Evolutionary conservation across 2,113 vertebrate species (phyloP), one percentile per base, ranked within the genome.

Genomic region (Oenanthe oenanthe): DNA sequence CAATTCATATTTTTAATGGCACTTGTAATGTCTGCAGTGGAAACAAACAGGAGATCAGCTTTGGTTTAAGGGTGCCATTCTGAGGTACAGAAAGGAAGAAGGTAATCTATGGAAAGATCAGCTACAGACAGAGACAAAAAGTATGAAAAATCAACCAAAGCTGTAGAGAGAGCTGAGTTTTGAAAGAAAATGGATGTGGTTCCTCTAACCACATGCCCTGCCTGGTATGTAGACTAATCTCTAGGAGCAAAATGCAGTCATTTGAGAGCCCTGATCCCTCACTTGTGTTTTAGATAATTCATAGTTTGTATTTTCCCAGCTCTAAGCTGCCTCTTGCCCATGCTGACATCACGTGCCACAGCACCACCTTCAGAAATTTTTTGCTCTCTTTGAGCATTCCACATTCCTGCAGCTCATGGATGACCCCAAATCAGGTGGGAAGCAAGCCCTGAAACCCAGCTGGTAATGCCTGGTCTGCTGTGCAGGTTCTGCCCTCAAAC

Each of bases 181-280:
- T 51, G 45, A 76, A 65, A 85, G 67, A 88, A 79, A 89, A 80
- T 56, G 63, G 51, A 84, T 66, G 76, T 21, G 25, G 67, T 56
- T 96, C 60, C 47, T 88, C 62, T 74, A 85, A 94, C 74, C 74
- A 79, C 62, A 70, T 60, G 36, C 13, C 29, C 32, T 76, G 45
- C 22, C 19, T 66, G 48, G 42, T 81, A 72, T 82, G 67, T 43
- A 60, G 74, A 53, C 29, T 14, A n/a, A 43, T 43, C 25, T 85
- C 71, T 24, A 73, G 51, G 54, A 93, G 47, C 11, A 82, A 73
- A 89, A 85, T 10, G 6, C 18, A 72, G 56, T 71, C 42, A 76
- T 85, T 60, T 74, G 67, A 79, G 62, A 73, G 12, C 40, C 25
- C 31, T 53, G 34, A 45, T 79, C 9, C 4, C 40, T 68, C 58